Evolutionary conservation across 2,797 vertebrate genomes (phyloP), one percentile per base, ranked within the genome.

Genomic region (Tarsius wallacei): DNA sequence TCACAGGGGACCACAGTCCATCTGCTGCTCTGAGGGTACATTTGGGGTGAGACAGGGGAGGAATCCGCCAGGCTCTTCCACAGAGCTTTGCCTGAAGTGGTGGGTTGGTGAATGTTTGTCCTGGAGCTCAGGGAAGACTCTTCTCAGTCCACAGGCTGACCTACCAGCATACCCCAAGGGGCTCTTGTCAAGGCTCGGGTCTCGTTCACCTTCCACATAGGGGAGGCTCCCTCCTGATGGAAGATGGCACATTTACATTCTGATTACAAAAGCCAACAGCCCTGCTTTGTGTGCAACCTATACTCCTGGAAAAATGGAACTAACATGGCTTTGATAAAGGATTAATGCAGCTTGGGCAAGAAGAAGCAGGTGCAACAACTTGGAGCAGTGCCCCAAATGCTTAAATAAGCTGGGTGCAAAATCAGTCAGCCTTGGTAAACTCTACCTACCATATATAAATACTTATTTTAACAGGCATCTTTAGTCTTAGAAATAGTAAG

Each of bases 401-500:
- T 66, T n/a, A 11, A 55, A 93, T 64, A 22, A 83, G 17, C 64
- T 66, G 14, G 0, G 49, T 84, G 87, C 74, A 53, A 57, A n/a
- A 33, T 78, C 87, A 36, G 7, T 12, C 73, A 66, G n/a, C 53
- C 15, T 47, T 51, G 13, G n/a, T 63, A 55, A 71, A 47, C 42
- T 49, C 59, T 70, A 59, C 68, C 49, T n/a, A 31, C 2, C 61
- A 91, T 36, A 28, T 4, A 85, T 28, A 71, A 93, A 64, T 59
- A n/a, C 21, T 9, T 31, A 31, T 42, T 83, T 80, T 22, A 63
- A 68, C 10, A 64, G 51, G 33, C 66, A 70, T 78, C 90, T 81
- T 49, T 51, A 85, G n/a, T 87, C 53, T 53, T 33, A 66, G 59
- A 78, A 87, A 77, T 49, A 94, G 63, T 82, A 66, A 80, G 21